Conservation (phyloP, 2,113 vertebrate genomes). For the Etheostoma spectabile region DNA sequence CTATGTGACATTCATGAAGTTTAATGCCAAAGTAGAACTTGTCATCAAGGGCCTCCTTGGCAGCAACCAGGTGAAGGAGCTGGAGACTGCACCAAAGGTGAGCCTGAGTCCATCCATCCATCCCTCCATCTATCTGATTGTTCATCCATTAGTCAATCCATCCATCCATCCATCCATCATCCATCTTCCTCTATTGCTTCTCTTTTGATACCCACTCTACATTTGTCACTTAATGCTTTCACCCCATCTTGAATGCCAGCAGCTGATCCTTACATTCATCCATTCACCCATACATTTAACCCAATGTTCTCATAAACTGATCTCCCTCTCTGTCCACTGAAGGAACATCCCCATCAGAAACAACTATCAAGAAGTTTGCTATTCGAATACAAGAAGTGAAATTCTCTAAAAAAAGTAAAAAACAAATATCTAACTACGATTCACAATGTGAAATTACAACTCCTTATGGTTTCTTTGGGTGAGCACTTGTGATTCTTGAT, state of each 20-base stretch:
- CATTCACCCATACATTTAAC: not conserved
- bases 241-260: not conserved
- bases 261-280: not conserved
- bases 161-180: not conserved
- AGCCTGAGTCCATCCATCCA: constrained; percentile 45
- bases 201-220: not conserved
- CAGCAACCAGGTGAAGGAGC: constrained; percentile 92
- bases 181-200: not conserved
- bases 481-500: not conserved
- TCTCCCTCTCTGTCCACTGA: not conserved
- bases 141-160: not conserved
- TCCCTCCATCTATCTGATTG: not conserved
- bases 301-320: not conserved
- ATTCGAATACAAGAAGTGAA: not conserved
- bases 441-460: not conserved
- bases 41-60: constrained; percentile 87
- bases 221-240: not conserved
- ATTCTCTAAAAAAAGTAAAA: not conserved
- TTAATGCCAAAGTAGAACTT: constrained; percentile 89
- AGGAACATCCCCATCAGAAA: constrained; percentile 3
- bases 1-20: constrained; percentile 98
- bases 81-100: constrained; percentile 91
- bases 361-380: not conserved
- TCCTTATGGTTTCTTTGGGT: not conserved
- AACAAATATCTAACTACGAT: not conserved